These are phyloP conservation scores for Scaptomyza pallida DNA, from an alignment of 1,140 invertebrate species.

Conservation along the genomic window DNA sequence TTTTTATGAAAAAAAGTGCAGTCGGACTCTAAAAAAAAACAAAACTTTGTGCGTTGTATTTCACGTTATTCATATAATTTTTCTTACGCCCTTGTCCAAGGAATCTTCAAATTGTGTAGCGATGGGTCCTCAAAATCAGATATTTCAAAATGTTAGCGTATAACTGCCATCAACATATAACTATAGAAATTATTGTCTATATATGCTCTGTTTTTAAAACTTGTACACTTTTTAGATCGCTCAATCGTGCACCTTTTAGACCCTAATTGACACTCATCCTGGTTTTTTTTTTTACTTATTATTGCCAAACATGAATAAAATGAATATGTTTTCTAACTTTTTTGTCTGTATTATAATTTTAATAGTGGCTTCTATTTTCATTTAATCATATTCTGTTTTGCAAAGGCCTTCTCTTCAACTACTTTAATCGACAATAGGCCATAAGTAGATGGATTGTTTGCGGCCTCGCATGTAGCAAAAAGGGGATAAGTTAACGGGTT, in stretches of 20 bases:
- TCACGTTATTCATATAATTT: slow-evolving; percentile 43
- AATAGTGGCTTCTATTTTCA: slow-evolving; percentile 8
- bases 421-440: slow-evolving; percentile 39
- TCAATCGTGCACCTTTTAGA: slow-evolving; percentile 54
- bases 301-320: slow-evolving; percentile 22
- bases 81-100: background rate
- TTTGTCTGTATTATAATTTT: slow-evolving; percentile 5
- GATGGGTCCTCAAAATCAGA: background rate
- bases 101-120: background rate
- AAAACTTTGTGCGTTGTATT: slow-evolving; percentile 30
- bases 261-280: slow-evolving; percentile 46
- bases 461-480: slow-evolving; percentile 20
- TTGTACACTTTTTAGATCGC: slow-evolving; percentile 51
- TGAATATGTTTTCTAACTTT: background rate
- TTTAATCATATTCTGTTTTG: slow-evolving; percentile 32
- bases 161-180: slow-evolving; percentile 63
- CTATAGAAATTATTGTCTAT: slow-evolving; percentile 23
- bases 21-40: slow-evolving; percentile 56
- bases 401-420: slow-evolving; percentile 4
- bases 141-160: slow-evolving; percentile 18
- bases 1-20: slow-evolving; percentile 24
- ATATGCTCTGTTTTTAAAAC: slow-evolving; percentile 29
- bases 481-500: slow-evolving; percentile 21
- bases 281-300: slow-evolving; percentile 31
- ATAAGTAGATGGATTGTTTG: slow-evolving; percentile 43